phyloP scores from a whole-genome alignment of 2,888 invertebrate genomes.

The Phymatocera aterrima region DNA sequence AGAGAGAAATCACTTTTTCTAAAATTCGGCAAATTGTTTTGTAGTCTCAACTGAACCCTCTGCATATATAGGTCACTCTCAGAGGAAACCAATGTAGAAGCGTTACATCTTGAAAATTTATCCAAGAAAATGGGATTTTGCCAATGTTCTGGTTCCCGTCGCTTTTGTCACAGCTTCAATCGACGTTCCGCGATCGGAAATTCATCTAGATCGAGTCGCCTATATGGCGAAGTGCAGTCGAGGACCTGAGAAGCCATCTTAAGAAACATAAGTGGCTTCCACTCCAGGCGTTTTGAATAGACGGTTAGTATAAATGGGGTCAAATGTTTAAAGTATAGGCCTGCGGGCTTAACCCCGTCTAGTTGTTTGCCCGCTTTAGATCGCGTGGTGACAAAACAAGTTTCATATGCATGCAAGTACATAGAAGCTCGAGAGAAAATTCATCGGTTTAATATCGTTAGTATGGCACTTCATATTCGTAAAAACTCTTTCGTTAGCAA shows the following conservation, averaged over 20 bases:
- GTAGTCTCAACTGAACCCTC: too few species aligned
- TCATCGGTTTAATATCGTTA: too few species aligned
- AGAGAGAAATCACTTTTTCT: too few species aligned
- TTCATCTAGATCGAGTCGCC: background rate
- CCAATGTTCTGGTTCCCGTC: background rate
- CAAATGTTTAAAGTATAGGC: conserved; percentile 16
- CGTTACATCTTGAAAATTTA: too few species aligned
- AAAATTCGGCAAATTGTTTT: too few species aligned
- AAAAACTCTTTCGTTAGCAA: background rate
- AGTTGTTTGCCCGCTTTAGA: conserved; percentile 6
- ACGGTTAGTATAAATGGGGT: conserved; percentile 41
- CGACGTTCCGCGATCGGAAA: background rate
- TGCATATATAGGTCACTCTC: too few species aligned
- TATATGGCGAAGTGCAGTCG: background rate
- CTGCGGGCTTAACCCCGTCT: background rate
- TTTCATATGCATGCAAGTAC: background rate
- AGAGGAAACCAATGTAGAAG: too few species aligned
- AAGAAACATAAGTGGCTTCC: conserved; percentile 43
- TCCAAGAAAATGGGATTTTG: background rate
- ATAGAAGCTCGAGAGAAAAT: too few species aligned
- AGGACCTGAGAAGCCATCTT: conserved; percentile 22
- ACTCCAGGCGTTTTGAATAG: conserved; percentile 37
- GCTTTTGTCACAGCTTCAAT: background rate
- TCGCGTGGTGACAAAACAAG: conserved; percentile 13
- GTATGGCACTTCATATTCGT: too few species aligned